Evolutionary conservation across 2,888 invertebrate species (phyloP).

Genomic region (Amiota mariae): DNA sequence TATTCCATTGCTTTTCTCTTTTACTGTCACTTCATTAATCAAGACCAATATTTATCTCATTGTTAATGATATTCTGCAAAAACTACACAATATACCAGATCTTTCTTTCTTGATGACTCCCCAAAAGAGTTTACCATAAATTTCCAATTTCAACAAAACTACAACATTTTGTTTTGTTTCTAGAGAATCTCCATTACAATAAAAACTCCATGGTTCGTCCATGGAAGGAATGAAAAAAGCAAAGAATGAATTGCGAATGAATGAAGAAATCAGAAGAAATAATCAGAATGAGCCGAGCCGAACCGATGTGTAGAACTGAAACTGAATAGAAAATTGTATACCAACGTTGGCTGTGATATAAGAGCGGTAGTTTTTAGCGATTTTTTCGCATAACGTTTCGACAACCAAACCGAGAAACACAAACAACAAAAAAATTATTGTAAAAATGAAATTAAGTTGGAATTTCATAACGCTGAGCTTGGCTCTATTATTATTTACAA

Average conservation of each 20-base stretch:
- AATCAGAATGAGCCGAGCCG: neutral
- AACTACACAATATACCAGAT: no score
- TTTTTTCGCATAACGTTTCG: conserved; percentile 42
- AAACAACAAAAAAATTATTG: conserved; percentile 1
- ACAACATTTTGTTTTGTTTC: neutral
- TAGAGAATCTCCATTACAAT: neutral
- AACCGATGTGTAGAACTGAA: no score
- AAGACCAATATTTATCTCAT: neutral
- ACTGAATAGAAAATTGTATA: no score
- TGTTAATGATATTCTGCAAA: neutral
- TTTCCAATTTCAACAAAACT: neutral
- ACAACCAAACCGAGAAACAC: neutral
- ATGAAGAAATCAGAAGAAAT: neutral
- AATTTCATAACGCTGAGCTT: conserved; percentile 50
- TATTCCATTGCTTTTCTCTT: neutral
- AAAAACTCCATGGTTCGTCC: neutral
- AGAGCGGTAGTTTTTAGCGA: conserved; percentile 35
- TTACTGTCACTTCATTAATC: neutral
- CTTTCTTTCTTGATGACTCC: no score
- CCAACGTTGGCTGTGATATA: conserved; percentile 41
- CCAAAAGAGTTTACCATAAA: neutral
- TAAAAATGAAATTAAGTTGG: conserved; percentile 39
- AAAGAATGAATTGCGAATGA: neutral
- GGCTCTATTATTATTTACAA: conserved; percentile 41
- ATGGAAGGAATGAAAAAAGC: neutral